A percentile compares a stretch with the other conserved stretches of the same genome.
Evolutionary conservation across 1,140 invertebrate genomes (phyloP).

Genomic region (Caenorhabditis inopinata): DNA sequence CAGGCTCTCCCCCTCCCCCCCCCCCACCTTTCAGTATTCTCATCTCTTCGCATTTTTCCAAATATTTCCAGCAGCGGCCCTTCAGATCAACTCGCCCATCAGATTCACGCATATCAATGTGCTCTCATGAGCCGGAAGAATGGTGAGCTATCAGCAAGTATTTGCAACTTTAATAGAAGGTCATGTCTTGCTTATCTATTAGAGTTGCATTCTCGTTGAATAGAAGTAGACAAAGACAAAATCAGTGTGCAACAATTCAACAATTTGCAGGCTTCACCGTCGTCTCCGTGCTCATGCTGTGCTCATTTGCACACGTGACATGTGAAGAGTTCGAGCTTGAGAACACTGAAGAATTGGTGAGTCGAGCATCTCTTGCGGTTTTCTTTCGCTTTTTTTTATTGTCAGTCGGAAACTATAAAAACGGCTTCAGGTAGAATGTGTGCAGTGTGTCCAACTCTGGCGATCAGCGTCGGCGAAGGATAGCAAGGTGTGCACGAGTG

Average conservation of each 20-base stretch:
- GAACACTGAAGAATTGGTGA: not conserved
- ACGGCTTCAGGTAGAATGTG: constrained; percentile 41
- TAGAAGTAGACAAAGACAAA: too few species aligned
- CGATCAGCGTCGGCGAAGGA: constrained; percentile 43
- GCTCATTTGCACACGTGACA: not conserved
- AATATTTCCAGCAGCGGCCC: not conserved
- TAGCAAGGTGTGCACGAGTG: constrained; percentile 33
- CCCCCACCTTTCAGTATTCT: not conserved
- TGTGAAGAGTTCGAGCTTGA: constrained; percentile 13
- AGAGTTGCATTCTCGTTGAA: too few species aligned
- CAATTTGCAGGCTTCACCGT: not conserved
- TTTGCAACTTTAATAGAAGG: not conserved
- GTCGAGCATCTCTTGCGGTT: not conserved
- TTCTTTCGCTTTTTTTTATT: too few species aligned
- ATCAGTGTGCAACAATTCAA: not conserved
- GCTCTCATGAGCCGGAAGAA: constrained; percentile 26
- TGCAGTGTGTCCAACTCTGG: constrained; percentile 50
- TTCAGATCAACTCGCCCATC: not conserved
- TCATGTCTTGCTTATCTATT: too few species aligned
- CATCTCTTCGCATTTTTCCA: not conserved
- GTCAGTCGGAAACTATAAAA: too few species aligned
- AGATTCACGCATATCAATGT: not conserved
- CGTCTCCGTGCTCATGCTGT: not conserved
- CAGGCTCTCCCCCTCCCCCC: not conserved
- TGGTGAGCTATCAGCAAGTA: not conserved